phyloP scores from a whole-genome alignment of 2,888 invertebrate species.

The Drosophila acutilabella region DNA sequence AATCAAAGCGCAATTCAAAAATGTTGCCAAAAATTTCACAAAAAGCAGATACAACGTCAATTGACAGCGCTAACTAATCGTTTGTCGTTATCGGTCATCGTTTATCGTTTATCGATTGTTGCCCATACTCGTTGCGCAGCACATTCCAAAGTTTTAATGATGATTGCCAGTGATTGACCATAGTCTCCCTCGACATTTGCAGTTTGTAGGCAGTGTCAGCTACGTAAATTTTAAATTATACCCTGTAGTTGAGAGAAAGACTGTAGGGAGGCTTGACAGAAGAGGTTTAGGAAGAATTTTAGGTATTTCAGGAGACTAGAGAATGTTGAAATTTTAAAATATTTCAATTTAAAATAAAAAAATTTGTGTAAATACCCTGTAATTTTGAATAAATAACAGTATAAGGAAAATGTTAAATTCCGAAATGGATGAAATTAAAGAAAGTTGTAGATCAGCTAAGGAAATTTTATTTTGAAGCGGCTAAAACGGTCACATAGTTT shows the following conservation, averaged over 20 bases:
- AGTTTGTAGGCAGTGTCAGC: constrained; percentile 11
- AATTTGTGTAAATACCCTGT: too few relatives aligned
- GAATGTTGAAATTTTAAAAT: too few relatives aligned
- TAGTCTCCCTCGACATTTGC: constrained; percentile 17
- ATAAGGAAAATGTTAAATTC: too few relatives aligned
- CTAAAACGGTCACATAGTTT: too few relatives aligned
- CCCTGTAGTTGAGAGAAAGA: neutral
- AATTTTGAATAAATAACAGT: too few relatives aligned
- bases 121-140: constrained; percentile 16
- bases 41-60: constrained; percentile 28
- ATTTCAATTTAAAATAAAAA: too few relatives aligned
- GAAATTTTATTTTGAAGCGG: too few relatives aligned
- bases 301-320: too few relatives aligned
- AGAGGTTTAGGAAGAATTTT: too few relatives aligned
- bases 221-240: constrained; percentile 1
- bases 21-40: constrained; percentile 36
- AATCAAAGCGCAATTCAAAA: constrained; percentile 37
- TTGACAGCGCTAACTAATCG: constrained; percentile 37
- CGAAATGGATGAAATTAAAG: too few relatives aligned
- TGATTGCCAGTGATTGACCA: constrained; percentile 75
- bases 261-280: neutral
- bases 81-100: constrained; percentile 31
- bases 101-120: constrained; percentile 42
- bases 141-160: constrained; percentile 62
- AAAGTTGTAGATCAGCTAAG: too few relatives aligned